These are phyloP conservation scores for Ashinkailepas kermadecensis DNA, from an alignment of 2,888 invertebrate species.

Conservation along the genomic window DNA sequence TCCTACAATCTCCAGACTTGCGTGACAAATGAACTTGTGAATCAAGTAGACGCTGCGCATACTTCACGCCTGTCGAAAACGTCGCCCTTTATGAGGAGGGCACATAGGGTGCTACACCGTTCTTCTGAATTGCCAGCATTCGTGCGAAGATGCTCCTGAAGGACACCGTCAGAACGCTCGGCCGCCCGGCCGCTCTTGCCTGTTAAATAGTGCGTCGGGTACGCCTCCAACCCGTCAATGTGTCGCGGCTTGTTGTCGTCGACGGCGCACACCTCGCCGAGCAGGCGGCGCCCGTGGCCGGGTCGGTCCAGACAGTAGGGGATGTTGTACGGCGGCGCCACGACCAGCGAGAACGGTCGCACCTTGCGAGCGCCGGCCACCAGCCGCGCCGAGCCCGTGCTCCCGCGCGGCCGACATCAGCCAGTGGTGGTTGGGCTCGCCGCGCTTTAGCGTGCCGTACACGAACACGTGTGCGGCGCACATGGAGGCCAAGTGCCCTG, in stretches of 20 bases:
- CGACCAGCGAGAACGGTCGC: constrained; percentile 69
- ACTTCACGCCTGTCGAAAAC: neutral
- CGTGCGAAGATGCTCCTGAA: neutral
- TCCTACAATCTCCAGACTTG: neutral
- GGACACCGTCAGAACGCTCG: no score
- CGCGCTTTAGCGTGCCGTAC: constrained; percentile 82
- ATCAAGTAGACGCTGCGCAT: neutral
- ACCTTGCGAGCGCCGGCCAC: constrained; percentile 58
- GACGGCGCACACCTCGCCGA: constrained; percentile 77
- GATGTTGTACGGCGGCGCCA: constrained; percentile 80
- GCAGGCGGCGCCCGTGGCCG: constrained; percentile 57
- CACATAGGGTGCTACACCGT: neutral
- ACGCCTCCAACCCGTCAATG: constrained; percentile 73
- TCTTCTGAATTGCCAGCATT: no score
- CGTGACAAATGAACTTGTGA: neutral
- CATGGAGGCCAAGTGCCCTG: neutral
- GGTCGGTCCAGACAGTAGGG: constrained; percentile 71
- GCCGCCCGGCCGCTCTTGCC: neutral
- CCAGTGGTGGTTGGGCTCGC: constrained; percentile 76
- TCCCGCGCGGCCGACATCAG: constrained; percentile 49
- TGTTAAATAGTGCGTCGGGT: constrained; percentile 68
- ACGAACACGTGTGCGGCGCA: constrained; percentile 62
- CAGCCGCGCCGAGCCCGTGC: constrained; percentile 60
- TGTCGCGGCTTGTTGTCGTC: constrained; percentile 63
- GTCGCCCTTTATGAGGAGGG: neutral